Percentiles rank a stretch among this genome's conserved stretches.
phyloP scores from a whole-genome alignment of 2,797 vertebrate species.

The Bovichtus variegatus region DNA sequence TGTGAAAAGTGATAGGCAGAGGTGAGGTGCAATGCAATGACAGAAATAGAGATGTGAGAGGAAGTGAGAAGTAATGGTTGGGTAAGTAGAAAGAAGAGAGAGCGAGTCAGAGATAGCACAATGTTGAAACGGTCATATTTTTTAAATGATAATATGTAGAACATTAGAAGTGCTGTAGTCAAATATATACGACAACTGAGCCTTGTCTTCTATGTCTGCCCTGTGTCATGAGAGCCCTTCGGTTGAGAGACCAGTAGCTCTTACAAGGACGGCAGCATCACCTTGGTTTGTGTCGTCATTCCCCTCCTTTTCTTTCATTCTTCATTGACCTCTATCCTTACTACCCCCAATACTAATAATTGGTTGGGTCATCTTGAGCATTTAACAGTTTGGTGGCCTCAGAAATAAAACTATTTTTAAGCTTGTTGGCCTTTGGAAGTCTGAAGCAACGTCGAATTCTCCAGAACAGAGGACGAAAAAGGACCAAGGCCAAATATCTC shows the following conservation, averaged over 20 bases:
- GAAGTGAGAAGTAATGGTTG: constrained; percentile 54
- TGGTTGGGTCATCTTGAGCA: not conserved
- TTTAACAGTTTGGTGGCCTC: not conserved
- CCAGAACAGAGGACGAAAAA: not conserved
- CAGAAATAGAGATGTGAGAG: constrained; percentile 61
- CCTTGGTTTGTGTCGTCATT: not conserved
- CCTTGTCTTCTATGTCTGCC: not conserved
- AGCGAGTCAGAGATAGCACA: constrained; percentile 8
- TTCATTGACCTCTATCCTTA: not conserved
- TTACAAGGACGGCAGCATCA: not conserved
- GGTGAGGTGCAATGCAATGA: constrained; percentile 64
- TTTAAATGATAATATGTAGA: constrained; percentile 4
- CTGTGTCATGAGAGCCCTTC: not conserved
- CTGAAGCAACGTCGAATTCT: not conserved
- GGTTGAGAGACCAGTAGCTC: not conserved
- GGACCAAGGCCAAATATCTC: too few species aligned
- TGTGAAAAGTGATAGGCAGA: constrained; percentile 60
- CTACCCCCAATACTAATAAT: rapidly evolving
- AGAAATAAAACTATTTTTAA: not conserved
- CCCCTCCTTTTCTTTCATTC: not conserved
- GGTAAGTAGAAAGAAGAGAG: not conserved
- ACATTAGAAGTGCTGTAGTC: not conserved
- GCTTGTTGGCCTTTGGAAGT: not conserved
- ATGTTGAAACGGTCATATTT: constrained; percentile 30
- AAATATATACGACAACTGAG: constrained; percentile 11